These are phyloP conservation scores for Engystomops pustulosus DNA, from an alignment of 2,113 vertebrate species.

Conservation along the genomic window DNA sequence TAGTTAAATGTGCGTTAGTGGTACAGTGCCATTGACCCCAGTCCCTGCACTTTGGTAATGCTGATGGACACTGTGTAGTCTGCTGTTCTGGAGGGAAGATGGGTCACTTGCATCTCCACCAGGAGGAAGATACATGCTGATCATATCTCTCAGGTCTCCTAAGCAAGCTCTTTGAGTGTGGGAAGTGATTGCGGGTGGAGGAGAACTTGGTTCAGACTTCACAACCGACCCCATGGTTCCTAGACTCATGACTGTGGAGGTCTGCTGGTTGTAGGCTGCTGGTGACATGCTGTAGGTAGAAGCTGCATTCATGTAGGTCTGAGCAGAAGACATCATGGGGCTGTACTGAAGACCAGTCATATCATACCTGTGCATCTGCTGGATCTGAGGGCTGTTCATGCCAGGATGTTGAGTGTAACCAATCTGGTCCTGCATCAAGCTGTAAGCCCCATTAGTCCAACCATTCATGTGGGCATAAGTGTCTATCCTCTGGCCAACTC, in stretches of 20 bases:
- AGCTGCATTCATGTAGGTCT: conserved; percentile 93
- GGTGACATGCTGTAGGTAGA: conserved; percentile 91
- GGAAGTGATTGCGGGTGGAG: conserved; percentile 91
- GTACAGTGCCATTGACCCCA: conserved; percentile 93
- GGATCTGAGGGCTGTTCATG: conserved; percentile 92
- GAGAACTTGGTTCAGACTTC: conserved; percentile 95
- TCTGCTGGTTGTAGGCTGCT: conserved; percentile 91
- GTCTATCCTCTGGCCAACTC: conserved; percentile 94
- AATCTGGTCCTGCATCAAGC: conserved; percentile 95
- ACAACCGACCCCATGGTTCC: conserved; percentile 90
- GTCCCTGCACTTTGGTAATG: conserved; percentile 95
- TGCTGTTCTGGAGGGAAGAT: conserved; percentile 84
- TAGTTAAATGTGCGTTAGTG: conserved; percentile 93
- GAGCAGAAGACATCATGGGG: conserved; percentile 94
- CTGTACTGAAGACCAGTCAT: conserved; percentile 94
- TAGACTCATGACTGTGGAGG: conserved; percentile 84
- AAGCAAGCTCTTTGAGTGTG: conserved; percentile 91
- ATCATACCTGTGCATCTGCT: conserved; percentile 98
- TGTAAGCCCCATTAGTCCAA: conserved; percentile 97
- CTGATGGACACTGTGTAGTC: conserved; percentile 95
- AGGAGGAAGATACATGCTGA: conserved; percentile 98
- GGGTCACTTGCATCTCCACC: conserved; percentile 92
- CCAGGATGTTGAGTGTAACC: conserved; percentile 91
- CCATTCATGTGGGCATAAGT: conserved; percentile 95
- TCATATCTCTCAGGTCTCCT: conserved; percentile 98